These are phyloP conservation scores for Nectonema munidae DNA, from an alignment of 2,888 invertebrate species.

Conservation along the genomic window DNA sequence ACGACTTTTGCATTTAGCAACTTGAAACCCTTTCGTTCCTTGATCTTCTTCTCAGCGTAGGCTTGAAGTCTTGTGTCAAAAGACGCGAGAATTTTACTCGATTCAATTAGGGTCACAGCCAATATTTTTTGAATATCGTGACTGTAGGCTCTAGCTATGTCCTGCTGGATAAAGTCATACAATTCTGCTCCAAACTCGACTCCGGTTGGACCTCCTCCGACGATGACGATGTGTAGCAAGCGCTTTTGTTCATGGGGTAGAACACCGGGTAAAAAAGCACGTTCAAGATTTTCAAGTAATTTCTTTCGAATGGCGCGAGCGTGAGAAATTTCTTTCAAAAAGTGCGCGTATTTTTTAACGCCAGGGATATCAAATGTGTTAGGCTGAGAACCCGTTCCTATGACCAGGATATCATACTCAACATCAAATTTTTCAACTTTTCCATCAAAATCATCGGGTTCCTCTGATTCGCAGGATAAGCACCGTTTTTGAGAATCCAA, in stretches of 20 bases:
- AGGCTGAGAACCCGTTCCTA: constrained; percentile 24
- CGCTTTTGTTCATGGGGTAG: constrained; percentile 20
- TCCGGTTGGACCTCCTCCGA: constrained; percentile 26
- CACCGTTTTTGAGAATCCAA: constrained; percentile 19
- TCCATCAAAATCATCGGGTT: neutral
- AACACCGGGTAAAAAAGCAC: constrained; percentile 22
- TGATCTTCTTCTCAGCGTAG: constrained; percentile 24
- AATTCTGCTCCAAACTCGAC: constrained; percentile 26
- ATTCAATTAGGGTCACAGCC: constrained; percentile 22
- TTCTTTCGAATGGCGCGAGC: constrained; percentile 23
- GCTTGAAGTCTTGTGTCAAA: constrained; percentile 23
- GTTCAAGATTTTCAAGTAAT: constrained; percentile 23
- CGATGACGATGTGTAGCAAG: constrained; percentile 24
- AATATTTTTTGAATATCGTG: constrained; percentile 20
- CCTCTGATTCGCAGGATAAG: neutral
- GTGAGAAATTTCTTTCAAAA: constrained; percentile 25
- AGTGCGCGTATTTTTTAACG: constrained; percentile 24
- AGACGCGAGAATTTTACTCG: constrained; percentile 22
- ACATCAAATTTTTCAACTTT: constrained; percentile 19
- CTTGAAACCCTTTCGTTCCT: constrained; percentile 21
- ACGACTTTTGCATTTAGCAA: constrained; percentile 22
- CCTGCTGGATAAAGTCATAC: constrained; percentile 25
- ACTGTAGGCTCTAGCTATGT: constrained; percentile 22
- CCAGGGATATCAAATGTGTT: constrained; percentile 25
- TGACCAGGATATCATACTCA: constrained; percentile 24